Percentiles rank a stretch among this genome's conserved stretches.
phyloP scores from a whole-genome alignment of 2,888 invertebrate genomes.

The Neoitamus cyanurus region DNA sequence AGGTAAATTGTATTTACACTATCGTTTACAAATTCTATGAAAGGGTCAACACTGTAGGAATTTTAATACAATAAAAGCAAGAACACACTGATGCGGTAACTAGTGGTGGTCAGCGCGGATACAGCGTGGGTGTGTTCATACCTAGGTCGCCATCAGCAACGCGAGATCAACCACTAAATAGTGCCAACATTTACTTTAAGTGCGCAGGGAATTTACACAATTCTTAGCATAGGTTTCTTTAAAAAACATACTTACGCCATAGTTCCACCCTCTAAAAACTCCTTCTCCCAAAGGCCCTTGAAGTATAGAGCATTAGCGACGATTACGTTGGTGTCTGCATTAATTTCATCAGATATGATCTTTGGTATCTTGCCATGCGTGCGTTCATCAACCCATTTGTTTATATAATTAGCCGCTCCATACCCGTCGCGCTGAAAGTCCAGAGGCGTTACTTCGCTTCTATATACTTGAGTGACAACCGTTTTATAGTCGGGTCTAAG shows the following conservation, averaged over 20 bases:
- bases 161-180: too few species aligned
- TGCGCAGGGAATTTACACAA: too few species aligned
- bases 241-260: neutral
- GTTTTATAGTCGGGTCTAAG: constrained; percentile 67
- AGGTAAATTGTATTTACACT: too few species aligned
- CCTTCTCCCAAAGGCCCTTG: constrained; percentile 68
- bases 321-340: constrained; percentile 68
- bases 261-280: constrained; percentile 68
- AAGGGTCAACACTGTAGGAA: too few species aligned
- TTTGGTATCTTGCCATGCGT: constrained; percentile 70
- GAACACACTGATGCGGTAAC: too few species aligned
- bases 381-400: constrained; percentile 69
- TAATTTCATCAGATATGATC: constrained; percentile 67
- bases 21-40: too few species aligned
- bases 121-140: too few species aligned
- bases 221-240: neutral
- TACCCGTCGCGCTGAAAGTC: constrained; percentile 66
- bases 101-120: too few species aligned
- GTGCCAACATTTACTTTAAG: too few species aligned
- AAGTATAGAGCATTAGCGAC: constrained; percentile 74
- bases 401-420: constrained; percentile 66
- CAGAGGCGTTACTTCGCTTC: constrained; percentile 68
- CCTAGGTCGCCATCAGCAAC: too few species aligned
- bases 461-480: constrained; percentile 66
- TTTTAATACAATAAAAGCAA: too few species aligned